Base-by-base conservation (phyloP, 2,113 vertebrate species). In the Alethe diademata region DNA sequence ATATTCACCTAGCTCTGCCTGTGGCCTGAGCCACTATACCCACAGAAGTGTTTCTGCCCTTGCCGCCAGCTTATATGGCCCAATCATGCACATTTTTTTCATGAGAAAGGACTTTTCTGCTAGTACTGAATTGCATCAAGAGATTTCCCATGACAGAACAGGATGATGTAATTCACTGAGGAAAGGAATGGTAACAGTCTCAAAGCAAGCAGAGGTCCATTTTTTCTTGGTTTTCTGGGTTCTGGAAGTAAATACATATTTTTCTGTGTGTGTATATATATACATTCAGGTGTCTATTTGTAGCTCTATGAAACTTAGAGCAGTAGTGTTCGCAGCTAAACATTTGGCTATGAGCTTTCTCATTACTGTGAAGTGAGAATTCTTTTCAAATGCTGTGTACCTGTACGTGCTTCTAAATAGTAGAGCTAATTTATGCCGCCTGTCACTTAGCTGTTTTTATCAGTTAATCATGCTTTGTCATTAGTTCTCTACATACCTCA, bases 41-140 rank as follows among this genome's bases (percentile, higher is more conserved):
- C 64, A 45, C 40, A 47, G 43, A 71, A 71, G 48, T 38, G 45
- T 61, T 91, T 57, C 62, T 91, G 75, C n/a, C 36, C 67, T 86
- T 83, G 58, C 58, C 0, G 0, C n/a, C 38, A 76, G 50, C 29
- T 51, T 62, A 8, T 28, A 19, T 13, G 67, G 36, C 70, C n/a
- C 45, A 43, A 19, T 42, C 11, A 6, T 1, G 1, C 28, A 19
- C 43, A 8, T 50, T 53, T 80, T 82, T 80, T 80, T 86, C 45
- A 35, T 6, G 16, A 29, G 31, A 29, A 56, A 76, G 47, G 45
- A 42, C 38, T 76, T 86, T 48, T 23, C 67, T 86, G 38, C 72
- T 36, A 7, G 35, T 58, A 17, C 51, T 54, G 33, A 86, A 66
- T 78, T 80, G 31, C 35, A 83, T 61, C 43, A 25, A 84, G 29